phyloP scores from a whole-genome alignment of 92 coral and sea anemone species.

The Phenganax subtilis region DNA sequence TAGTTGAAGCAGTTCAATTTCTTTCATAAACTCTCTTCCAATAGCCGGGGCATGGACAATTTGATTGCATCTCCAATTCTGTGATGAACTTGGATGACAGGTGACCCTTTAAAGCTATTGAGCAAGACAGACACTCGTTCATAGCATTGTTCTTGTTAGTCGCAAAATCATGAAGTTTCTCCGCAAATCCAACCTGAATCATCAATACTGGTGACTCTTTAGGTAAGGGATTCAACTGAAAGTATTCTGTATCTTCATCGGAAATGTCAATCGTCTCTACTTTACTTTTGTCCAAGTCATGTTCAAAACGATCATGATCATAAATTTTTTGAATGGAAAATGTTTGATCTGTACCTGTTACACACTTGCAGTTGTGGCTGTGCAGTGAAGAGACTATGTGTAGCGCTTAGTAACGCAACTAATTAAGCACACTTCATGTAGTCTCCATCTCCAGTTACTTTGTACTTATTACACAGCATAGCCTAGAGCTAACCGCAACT shows the following conservation, averaged over 20 bases:
- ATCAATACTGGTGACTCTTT: constrained; percentile 9
- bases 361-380: no score
- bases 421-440: no score
- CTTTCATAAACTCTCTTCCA: constrained; percentile 19
- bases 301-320: not conserved
- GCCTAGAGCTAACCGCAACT: no score
- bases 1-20: constrained; percentile 25
- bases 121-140: not conserved
- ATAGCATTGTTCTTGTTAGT: not conserved
- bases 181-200: not conserved
- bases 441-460: no score
- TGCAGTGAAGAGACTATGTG: no score
- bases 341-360: no score
- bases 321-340: not conserved
- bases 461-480: no score
- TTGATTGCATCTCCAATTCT: not conserved
- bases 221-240: constrained; percentile 12
- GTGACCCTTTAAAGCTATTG: not conserved
- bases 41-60: constrained; percentile 22
- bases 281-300: not conserved
- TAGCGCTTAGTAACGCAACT: no score
- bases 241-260: not conserved
- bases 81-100: not conserved
- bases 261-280: constrained; percentile 14
- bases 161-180: not conserved